These are phyloP conservation scores for Odontomyia ornata DNA, from an alignment of 2,888 invertebrate species.

Conservation along the genomic window DNA sequence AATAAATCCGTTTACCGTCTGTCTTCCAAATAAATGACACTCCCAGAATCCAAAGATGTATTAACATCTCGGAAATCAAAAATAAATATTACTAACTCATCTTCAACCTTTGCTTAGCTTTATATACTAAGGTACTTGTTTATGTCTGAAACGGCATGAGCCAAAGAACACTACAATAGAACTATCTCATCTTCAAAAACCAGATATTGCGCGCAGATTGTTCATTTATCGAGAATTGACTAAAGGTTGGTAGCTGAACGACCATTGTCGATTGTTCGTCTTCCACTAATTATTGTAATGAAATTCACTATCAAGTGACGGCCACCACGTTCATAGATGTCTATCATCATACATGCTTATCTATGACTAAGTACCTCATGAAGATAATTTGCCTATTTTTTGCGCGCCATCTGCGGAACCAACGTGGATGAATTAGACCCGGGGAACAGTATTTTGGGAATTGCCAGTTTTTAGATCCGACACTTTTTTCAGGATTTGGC, in stretches of 20 bases:
- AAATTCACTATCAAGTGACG: not conserved
- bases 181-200: not conserved
- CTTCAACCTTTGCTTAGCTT: not conserved
- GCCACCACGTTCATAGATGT: no score
- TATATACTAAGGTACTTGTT: slow-evolving; percentile 16
- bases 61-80: slow-evolving; percentile 16
- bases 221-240: not conserved
- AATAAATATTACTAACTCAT: slow-evolving; percentile 20
- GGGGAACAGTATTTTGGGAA: no score
- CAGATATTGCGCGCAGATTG: not conserved
- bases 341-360: no score
- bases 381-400: no score
- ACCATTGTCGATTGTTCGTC: not conserved
- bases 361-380: no score
- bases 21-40: not conserved
- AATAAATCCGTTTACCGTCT: not conserved
- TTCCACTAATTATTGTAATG: not conserved
- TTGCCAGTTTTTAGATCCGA: no score
- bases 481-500: no score
- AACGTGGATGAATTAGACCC: no score
- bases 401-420: no score
- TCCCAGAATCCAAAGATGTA: not conserved
- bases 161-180: not conserved
- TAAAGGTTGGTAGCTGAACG: not conserved
- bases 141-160: not conserved